These are phyloP conservation scores for Mnemiopsis leidyi DNA, from an alignment of 37 sponge, comb jelly and placozoan species.

Conservation along the genomic window DNA sequence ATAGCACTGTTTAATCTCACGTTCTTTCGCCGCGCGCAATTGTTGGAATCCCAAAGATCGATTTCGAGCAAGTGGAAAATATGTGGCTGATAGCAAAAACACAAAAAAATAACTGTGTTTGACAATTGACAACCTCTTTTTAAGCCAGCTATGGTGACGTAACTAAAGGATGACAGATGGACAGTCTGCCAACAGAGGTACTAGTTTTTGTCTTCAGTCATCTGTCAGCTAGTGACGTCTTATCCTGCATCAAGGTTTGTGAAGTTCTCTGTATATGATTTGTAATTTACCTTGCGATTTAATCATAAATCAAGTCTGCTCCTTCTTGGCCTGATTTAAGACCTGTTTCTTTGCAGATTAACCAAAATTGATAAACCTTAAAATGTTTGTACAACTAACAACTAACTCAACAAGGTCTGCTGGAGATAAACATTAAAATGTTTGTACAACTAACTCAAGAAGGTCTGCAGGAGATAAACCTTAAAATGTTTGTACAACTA, in stretches of 20 bases:
- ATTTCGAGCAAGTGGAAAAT: too few species aligned
- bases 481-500: background rate
- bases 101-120: too few species aligned
- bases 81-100: too few species aligned
- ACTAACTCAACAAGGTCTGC: background rate
- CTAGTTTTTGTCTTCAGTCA: background rate
- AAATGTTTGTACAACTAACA: background rate
- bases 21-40: too few species aligned
- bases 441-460: background rate
- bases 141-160: conserved; percentile 13
- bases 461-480: background rate
- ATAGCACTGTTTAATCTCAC: background rate
- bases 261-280: too few species aligned
- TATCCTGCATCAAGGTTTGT: conserved; percentile 22
- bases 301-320: too few species aligned
- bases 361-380: background rate
- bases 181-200: conserved; percentile 12
- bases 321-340: too few species aligned
- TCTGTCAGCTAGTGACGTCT: background rate
- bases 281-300: too few species aligned
- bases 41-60: too few species aligned
- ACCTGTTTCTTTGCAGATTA: too few species aligned
- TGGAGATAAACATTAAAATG: background rate
- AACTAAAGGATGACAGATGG: background rate
- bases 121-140: too few species aligned